A percentile compares a stretch with the other conserved stretches of the same genome.
Conservation (phyloP, 1,140 invertebrate species). For the Lutraria rhynchaena region DNA sequence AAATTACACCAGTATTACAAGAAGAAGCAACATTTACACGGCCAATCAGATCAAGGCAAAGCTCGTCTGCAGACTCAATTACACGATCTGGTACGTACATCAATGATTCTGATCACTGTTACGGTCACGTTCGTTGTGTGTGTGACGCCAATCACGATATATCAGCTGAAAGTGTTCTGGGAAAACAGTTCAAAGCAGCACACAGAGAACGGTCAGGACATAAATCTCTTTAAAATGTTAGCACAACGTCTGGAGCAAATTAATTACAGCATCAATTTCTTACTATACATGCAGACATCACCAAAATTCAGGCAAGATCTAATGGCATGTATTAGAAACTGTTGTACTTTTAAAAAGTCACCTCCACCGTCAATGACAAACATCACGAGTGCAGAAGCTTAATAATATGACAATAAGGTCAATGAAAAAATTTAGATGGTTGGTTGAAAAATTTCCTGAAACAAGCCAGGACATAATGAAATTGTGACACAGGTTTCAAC, state of each 20-base stretch:
- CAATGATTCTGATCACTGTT: conserved; percentile 49
- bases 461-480: no score
- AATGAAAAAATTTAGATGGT: no score
- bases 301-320: conserved; percentile 14
- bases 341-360: no score
- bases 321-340: no score
- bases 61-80: neutral
- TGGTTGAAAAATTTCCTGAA: no score
- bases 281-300: conserved; percentile 42
- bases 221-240: conserved; percentile 16
- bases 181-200: neutral
- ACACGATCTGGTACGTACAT: conserved; percentile 25
- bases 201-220: neutral
- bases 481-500: no score
- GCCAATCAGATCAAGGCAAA: neutral
- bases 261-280: conserved; percentile 51
- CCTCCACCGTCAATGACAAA: no score
- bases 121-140: conserved; percentile 49
- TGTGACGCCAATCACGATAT: conserved; percentile 45
- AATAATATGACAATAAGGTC: no score
- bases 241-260: conserved; percentile 39
- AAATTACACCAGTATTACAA: neutral
- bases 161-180: conserved; percentile 24
- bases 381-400: no score
- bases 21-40: neutral